Evolutionary conservation across 2,797 vertebrate genomes (phyloP).

Genomic region (Tenualosa ilisha): DNA sequence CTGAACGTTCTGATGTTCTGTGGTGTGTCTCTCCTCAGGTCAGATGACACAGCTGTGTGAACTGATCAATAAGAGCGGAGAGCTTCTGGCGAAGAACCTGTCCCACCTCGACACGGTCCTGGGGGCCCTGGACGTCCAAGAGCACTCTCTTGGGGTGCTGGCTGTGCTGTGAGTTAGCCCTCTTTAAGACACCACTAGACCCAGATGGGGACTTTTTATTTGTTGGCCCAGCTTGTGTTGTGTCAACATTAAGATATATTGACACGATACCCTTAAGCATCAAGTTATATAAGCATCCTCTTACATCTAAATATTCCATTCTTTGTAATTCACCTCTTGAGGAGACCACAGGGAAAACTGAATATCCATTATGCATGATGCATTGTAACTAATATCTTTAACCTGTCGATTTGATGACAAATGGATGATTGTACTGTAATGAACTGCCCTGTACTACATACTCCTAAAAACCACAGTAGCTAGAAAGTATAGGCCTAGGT

Average conservation of each 20-base stretch:
- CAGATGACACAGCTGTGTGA: conserved; percentile 99
- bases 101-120: conserved; percentile 98
- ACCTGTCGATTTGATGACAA: neutral
- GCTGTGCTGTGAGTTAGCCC: conserved; percentile 90
- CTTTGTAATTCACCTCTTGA: neutral
- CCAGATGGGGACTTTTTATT: neutral
- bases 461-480: neutral
- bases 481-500: too few species aligned
- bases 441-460: neutral
- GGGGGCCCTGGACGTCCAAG: conserved; percentile 96
- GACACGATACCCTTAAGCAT: neutral
- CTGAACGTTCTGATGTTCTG: neutral
- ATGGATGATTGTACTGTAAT: neutral
- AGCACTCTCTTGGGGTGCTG: conserved; percentile 95
- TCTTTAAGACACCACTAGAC: neutral
- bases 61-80: conserved; percentile 99
- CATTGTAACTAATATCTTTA: neutral
- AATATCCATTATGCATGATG: neutral
- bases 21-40: conserved; percentile 69
- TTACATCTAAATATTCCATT: too few species aligned
- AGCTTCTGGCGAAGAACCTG: conserved; percentile 97
- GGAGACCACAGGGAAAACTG: neutral
- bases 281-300: neutral
- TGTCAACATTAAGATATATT: neutral
- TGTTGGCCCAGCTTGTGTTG: neutral